A percentile compares a stretch with the other conserved stretches of the same genome.
Conservation (phyloP, 2,888 invertebrate species). For the Buathra laborator region DNA sequence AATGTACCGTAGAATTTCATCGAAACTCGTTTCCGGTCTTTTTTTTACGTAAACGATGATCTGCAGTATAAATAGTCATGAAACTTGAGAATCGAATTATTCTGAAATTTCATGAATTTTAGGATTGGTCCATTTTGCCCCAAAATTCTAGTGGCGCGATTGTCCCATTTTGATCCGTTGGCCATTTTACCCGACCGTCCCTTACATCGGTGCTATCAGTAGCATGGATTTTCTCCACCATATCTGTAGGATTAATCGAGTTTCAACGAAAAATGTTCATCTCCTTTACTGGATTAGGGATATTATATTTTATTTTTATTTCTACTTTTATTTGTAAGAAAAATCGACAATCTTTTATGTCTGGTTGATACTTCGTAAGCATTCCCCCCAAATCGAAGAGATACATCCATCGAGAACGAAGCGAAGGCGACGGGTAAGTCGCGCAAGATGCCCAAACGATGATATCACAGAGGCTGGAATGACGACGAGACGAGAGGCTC, state of each 20-base stretch:
- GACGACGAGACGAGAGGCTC: conserved; percentile 48
- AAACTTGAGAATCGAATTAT: too few species aligned
- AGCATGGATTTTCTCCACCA: neutral
- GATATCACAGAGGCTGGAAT: conserved; percentile 18
- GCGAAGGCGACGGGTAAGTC: neutral
- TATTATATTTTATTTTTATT: neutral
- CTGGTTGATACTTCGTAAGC: too few species aligned
- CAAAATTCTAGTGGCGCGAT: too few species aligned
- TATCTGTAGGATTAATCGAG: neutral
- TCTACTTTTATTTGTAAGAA: neutral
- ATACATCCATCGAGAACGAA: neutral
- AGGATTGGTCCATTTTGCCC: too few species aligned
- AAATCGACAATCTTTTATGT: too few species aligned
- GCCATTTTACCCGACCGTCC: too few species aligned
- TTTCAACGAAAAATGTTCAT: neutral
- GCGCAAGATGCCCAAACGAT: neutral
- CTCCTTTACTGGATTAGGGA: neutral
- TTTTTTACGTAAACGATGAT: too few species aligned
- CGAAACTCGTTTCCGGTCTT: too few species aligned
- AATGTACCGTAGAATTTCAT: too few species aligned
- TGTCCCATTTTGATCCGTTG: too few species aligned
- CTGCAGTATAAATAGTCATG: too few species aligned
- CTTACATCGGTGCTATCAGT: neutral
- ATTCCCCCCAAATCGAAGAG: neutral
- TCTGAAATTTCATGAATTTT: too few species aligned